phyloP scores from a whole-genome alignment of 2,888 invertebrate species.

The Chymomyza amoena region DNA sequence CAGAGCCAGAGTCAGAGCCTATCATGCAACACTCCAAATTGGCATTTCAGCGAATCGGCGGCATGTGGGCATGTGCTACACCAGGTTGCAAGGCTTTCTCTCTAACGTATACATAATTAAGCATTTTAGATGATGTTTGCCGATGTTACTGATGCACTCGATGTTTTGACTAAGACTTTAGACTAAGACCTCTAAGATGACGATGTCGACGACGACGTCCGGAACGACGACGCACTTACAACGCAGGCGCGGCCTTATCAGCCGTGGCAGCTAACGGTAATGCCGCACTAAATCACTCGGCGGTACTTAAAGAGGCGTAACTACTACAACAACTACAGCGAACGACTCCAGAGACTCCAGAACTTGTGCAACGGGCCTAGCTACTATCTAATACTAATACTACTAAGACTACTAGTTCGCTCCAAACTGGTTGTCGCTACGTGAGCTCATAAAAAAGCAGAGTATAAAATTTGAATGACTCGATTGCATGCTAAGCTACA shows the following conservation, averaged over 20 bases:
- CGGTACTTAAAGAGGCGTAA: conserved; percentile 70
- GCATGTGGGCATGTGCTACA: neutral
- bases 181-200: no score
- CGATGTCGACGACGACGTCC: no score
- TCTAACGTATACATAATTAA: conserved; percentile 57
- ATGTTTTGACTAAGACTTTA: conserved; percentile 11
- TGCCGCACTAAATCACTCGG: conserved; percentile 70
- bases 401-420: conserved; percentile 6
- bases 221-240: neutral
- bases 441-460: neutral
- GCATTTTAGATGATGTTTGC: conserved; percentile 57
- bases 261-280: conserved; percentile 59
- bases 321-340: conserved; percentile 19
- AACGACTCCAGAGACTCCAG: neutral
- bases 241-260: conserved; percentile 29
- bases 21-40: conserved; percentile 27
- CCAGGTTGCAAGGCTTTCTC: conserved; percentile 8
- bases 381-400: conserved; percentile 9
- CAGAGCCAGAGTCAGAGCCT: no score
- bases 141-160: conserved; percentile 30
- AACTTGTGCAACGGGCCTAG: conserved; percentile 64
- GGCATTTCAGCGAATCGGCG: conserved; percentile 2
- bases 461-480: neutral
- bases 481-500: neutral
- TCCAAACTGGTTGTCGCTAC: neutral